Evolutionary conservation across 2,888 invertebrate species (phyloP).

Genomic region (Epistrophella euchroma): DNA sequence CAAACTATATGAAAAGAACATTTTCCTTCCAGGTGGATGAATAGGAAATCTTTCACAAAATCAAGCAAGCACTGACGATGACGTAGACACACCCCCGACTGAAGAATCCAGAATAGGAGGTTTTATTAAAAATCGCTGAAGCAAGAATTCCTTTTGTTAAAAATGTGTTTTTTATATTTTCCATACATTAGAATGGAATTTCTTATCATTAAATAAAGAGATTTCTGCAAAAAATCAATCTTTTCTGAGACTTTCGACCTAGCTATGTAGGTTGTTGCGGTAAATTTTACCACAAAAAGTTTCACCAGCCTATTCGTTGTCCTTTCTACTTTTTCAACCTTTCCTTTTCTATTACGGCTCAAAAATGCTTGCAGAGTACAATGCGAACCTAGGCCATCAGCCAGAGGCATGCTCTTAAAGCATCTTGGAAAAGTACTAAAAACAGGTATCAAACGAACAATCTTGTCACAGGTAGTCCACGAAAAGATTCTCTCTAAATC

Average conservation of each 20-base stretch:
- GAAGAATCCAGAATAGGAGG: neutral
- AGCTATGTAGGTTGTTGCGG: too few relatives aligned
- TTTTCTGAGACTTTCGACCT: neutral
- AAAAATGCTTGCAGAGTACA: too few relatives aligned
- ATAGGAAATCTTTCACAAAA: neutral
- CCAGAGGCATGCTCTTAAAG: too few relatives aligned
- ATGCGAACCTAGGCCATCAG: too few relatives aligned
- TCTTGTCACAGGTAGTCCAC: too few relatives aligned
- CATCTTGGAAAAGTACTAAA: too few relatives aligned
- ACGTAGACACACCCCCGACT: neutral
- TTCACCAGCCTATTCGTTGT: too few relatives aligned
- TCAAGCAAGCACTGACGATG: constrained; percentile 15
- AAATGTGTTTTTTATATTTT: neutral
- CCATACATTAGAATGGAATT: neutral
- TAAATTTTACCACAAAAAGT: too few relatives aligned
- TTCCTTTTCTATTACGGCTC: too few relatives aligned
- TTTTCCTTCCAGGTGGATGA: neutral
- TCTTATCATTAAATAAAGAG: neutral
- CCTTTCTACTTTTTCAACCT: too few relatives aligned
- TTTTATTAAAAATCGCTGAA: constrained; percentile 34
- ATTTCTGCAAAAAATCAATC: neutral
- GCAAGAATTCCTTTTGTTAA: constrained; percentile 16
- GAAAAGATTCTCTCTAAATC: too few relatives aligned
- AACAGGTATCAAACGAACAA: too few relatives aligned
- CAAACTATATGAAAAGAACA: neutral